These are phyloP conservation scores for Hyphantria cunea DNA, from an alignment of 1,140 invertebrate species.

Conservation along the genomic window DNA sequence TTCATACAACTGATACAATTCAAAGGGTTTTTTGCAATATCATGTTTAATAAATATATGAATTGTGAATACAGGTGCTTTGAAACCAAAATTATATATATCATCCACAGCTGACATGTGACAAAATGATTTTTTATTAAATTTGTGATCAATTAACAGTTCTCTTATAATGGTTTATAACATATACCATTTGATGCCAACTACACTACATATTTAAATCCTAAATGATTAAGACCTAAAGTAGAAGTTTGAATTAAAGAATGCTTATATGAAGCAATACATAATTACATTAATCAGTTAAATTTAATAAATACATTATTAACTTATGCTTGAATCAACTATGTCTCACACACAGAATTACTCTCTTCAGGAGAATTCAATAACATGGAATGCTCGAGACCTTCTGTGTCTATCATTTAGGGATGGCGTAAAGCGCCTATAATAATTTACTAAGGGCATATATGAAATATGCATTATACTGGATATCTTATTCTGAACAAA, in stretches of 20 bases:
- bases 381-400: conserved; percentile 66
- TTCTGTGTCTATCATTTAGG: conserved; percentile 43
- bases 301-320: conserved; percentile 46
- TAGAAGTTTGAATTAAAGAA: conserved; percentile 35
- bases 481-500: conserved; percentile 36
- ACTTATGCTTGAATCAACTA: conserved; percentile 44
- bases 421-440: conserved; percentile 38
- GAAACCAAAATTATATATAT: conserved; percentile 8
- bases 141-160: not conserved
- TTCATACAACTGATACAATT: no score
- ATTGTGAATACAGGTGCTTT: conserved; percentile 10
- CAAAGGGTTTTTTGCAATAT: no score
- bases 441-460: conserved; percentile 53
- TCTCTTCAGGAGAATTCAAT: conserved; percentile 45
- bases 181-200: conserved; percentile 7
- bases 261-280: conserved; percentile 47
- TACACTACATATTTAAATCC: conserved; percentile 26
- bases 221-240: conserved; percentile 30
- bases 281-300: conserved; percentile 47
- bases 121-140: not conserved
- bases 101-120: conserved; percentile 14
- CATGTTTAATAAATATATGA: not conserved
- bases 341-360: conserved; percentile 34
- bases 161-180: no score
- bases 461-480: conserved; percentile 51